phyloP scores from a whole-genome alignment of 2,113 vertebrate genomes.

The Cyrtonyx montezumae region DNA sequence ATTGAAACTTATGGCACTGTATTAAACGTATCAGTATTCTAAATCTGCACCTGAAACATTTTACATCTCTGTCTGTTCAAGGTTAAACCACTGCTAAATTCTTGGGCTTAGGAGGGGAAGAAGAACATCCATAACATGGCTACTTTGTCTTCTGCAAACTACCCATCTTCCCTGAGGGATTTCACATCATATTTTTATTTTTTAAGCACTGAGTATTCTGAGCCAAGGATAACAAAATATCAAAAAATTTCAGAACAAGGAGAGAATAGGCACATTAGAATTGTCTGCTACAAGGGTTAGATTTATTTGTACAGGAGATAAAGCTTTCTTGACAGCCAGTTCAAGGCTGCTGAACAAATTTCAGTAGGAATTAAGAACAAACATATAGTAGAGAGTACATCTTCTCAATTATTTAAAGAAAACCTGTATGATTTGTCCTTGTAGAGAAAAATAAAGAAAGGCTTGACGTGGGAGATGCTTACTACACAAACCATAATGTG shows the following conservation, averaged over 20 bases:
- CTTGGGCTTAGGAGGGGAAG: background rate
- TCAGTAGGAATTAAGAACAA: slow-evolving; percentile 26
- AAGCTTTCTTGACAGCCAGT: background rate
- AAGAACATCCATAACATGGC: background rate
- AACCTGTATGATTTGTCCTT: background rate
- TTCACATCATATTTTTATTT: background rate
- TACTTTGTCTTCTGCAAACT: background rate
- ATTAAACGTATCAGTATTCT: background rate
- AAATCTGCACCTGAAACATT: background rate
- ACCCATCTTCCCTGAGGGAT: background rate
- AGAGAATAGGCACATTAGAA: background rate
- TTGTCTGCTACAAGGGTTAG: background rate
- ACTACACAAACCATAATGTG: background rate
- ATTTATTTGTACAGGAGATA: background rate
- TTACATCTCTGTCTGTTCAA: background rate
- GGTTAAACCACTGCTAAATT: background rate
- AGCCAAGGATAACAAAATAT: background rate
- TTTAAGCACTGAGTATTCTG: background rate
- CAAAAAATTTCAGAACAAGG: background rate
- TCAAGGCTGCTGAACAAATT: slow-evolving; percentile 8
- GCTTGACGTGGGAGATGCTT: background rate
- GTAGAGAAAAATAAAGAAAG: background rate
- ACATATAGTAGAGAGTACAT: background rate
- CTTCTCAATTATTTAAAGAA: background rate
- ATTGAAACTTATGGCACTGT: background rate